phyloP scores from a whole-genome alignment of 2,888 invertebrate species.

The Lomographa bimaculata region DNA sequence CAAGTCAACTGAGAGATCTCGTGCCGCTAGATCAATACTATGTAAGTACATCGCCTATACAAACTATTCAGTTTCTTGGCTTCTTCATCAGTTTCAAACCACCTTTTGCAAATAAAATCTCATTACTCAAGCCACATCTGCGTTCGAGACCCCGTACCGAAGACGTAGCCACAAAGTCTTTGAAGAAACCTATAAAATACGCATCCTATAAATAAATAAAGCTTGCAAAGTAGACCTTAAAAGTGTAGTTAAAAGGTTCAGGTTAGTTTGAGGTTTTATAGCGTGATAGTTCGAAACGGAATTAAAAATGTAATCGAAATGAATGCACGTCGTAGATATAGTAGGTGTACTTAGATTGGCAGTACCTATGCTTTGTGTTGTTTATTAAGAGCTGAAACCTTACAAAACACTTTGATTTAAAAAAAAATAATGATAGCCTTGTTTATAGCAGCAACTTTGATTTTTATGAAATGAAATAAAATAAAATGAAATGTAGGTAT shows the following conservation, averaged over 20 bases:
- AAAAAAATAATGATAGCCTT: too few species aligned
- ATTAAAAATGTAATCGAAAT: constrained; percentile 62
- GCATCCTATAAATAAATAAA: constrained; percentile 14
- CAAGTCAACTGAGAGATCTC: too few species aligned
- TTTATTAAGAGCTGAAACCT: too few species aligned
- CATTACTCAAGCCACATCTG: constrained; percentile 69
- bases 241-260: constrained; percentile 22
- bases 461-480: too few species aligned
- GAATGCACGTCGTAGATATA: constrained; percentile 68
- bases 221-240: constrained; percentile 34
- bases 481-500: too few species aligned
- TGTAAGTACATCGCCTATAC: not conserved
- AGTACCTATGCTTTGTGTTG: constrained; percentile 1
- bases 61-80: constrained; percentile 3
- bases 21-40: too few species aligned
- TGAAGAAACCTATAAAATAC: constrained; percentile 56
- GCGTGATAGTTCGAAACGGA: constrained; percentile 51
- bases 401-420: too few species aligned
- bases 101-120: constrained; percentile 57
- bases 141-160: constrained; percentile 45
- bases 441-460: too few species aligned
- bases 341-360: not conserved
- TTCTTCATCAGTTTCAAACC: constrained; percentile 24
- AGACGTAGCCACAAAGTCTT: constrained; percentile 49
- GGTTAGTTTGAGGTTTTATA: constrained; percentile 19